Evolutionary conservation across 2,888 invertebrate species (phyloP).

Genomic region (Diarsia dahlii): DNA sequence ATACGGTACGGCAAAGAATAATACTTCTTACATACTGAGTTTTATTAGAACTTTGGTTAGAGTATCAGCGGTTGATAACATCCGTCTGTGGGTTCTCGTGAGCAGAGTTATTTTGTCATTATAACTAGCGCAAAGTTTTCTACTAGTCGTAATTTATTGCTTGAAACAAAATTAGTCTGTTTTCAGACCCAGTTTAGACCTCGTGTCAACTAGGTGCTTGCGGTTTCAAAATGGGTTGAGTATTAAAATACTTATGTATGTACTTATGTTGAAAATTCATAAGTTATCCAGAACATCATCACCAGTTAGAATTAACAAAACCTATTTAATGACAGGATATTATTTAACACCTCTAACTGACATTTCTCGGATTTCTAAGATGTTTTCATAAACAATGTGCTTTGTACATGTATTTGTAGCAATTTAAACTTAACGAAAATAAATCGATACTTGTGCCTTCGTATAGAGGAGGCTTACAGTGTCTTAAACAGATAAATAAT

Average conservation of each 20-base stretch:
- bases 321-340: too few relatives aligned
- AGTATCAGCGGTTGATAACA: constrained; percentile 17
- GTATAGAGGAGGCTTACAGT: neutral
- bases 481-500: neutral
- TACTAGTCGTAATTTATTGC: constrained; percentile 25
- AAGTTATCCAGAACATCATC: neutral
- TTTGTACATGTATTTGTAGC: neutral
- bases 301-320: neutral
- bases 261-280: neutral
- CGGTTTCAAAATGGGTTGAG: neutral
- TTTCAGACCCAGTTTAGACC: constrained; percentile 19
- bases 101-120: constrained; percentile 2
- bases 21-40: constrained; percentile 32
- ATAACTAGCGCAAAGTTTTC: constrained; percentile 11
- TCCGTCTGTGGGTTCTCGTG: neutral
- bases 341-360: neutral
- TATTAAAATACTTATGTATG: neutral
- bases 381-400: neutral
- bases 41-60: constrained; percentile 14
- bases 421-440: neutral
- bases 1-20: constrained; percentile 39
- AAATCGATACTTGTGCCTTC: neutral
- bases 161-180: constrained; percentile 28
- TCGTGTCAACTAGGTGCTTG: constrained; percentile 9
- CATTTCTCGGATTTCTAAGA: constrained; percentile 2